Conservation (phyloP, 2,888 invertebrate genomes). For the Hoplodrina blanda region DNA sequence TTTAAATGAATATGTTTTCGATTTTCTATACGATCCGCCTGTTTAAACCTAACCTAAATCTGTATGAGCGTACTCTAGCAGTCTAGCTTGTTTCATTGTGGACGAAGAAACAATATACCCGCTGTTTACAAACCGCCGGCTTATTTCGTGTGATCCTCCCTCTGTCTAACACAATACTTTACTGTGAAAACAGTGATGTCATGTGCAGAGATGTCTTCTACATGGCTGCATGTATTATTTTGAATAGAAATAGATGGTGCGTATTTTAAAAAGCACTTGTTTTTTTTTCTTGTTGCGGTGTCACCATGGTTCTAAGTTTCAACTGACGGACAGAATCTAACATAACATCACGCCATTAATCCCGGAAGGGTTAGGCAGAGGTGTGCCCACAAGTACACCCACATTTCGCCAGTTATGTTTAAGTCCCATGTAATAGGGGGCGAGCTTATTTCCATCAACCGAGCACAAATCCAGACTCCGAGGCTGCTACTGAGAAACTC, state of each 20-base stretch:
- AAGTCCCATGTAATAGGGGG: no score
- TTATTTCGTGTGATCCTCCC: constrained; percentile 72
- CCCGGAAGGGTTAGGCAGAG: no score
- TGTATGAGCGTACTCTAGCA: constrained; percentile 37
- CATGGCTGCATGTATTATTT: constrained; percentile 34
- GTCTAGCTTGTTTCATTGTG: constrained; percentile 50
- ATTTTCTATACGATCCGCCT: constrained; percentile 16
- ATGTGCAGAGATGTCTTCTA: constrained; percentile 35
- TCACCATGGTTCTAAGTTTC: no score
- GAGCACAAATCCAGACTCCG: no score
- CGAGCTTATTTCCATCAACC: no score
- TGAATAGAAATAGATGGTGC: background rate
- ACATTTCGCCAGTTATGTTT: no score
- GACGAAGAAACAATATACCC: constrained; percentile 76
- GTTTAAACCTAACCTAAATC: constrained; percentile 49
- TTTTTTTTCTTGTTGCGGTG: no score
- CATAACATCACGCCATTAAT: no score
- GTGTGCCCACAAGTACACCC: no score
- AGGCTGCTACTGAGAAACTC: no score
- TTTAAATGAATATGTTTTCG: background rate
- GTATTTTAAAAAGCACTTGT: no score
- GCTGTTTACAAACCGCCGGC: constrained; percentile 72
- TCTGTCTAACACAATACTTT: constrained; percentile 69
- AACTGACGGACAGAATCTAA: no score
- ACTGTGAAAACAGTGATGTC: constrained; percentile 60